Base-by-base conservation (phyloP, 30 jellyfish, hydroid and myxozoan species). In the Nemopilema nomurai region DNA sequence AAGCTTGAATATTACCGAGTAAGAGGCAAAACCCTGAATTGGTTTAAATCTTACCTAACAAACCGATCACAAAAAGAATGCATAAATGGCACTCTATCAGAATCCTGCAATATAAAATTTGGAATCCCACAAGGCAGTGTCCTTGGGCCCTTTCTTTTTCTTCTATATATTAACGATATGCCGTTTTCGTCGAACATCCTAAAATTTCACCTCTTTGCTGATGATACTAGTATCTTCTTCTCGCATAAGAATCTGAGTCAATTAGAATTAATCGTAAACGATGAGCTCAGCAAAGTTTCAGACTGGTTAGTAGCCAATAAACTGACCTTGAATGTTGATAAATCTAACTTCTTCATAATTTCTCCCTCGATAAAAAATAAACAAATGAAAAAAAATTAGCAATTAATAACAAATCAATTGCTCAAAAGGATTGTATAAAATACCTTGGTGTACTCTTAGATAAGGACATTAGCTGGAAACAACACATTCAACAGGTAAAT, bases 151-250 rank as follows among this genome's bases (percentile, higher is more conserved):
- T 57, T 77, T 18, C 81, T 77, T 77, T 77, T 77, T 19, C 70
- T 77, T n/a, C 31, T 52, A 21, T 77, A 77, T 51, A 77, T 81
- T 27, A 67, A 77, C 49, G 87, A 62, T 52, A n/a, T 80, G 64
- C 75, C 86, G 66, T 57, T 33, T 49, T 51, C 67, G 28, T 81
- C 90, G 13, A 81, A 81, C 22, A 81, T 70, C 29, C 51, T 81
- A 18, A 67, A 81, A 66, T 81, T 62, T 81, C 78, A 69, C 31
- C 28, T 81, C 23, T 81, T 68, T 81, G 90, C 90, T 29, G 86
- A 81, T 68, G 90, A 81, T 51, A 81, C 90, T 17, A 81, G 90
- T 50, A 31, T 81, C 22, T 81, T 67, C 52, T 66, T 18, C 63
- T 62, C 78, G 18, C 26, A 67, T 51, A 81, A 81, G 33, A 81